Evolutionary conservation across 2,113 vertebrate genomes (phyloP).

Genomic region (Megaleporinus macrocephalus): DNA sequence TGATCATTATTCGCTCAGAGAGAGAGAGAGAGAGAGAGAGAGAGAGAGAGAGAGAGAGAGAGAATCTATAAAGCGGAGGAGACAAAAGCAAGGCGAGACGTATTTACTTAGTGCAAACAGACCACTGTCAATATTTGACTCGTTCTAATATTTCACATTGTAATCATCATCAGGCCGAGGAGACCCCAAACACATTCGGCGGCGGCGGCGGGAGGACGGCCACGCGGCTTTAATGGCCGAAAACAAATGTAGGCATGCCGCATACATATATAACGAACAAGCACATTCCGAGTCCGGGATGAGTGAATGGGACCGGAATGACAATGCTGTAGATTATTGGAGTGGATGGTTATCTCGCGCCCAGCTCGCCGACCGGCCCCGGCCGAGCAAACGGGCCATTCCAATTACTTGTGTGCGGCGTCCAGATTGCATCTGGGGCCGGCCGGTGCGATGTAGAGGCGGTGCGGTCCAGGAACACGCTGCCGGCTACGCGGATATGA

Average conservation of each 20-base stretch:
- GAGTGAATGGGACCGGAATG: constrained; percentile 53
- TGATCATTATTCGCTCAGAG: not conserved
- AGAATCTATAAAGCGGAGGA: constrained; percentile 39
- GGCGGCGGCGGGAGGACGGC: constrained; percentile 52
- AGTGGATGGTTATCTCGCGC: constrained; percentile 53
- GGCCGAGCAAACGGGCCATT: constrained; percentile 55
- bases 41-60: constrained; percentile 43
- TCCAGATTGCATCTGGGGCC: constrained; percentile 17
- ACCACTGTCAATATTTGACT: constrained; percentile 50
- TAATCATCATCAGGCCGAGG: constrained; percentile 52
- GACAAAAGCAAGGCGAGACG: constrained; percentile 7
- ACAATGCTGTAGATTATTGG: constrained; percentile 63
- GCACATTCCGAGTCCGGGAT: constrained; percentile 58
- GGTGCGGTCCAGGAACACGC: not conserved
- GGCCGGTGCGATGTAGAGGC: not conserved
- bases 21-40: constrained; percentile 37
- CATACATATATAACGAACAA: constrained; percentile 59
- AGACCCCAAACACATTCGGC: constrained; percentile 59
- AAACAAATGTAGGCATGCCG: constrained; percentile 59
- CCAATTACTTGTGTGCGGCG: constrained; percentile 42
- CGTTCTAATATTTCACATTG: constrained; percentile 51
- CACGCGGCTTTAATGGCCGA: constrained; percentile 58
- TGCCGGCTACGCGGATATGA: not conserved
- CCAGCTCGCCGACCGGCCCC: constrained; percentile 46
- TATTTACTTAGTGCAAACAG: constrained; percentile 30